phyloP scores from a whole-genome alignment of 2,888 invertebrate species.

The Euzophera pinguis region DNA sequence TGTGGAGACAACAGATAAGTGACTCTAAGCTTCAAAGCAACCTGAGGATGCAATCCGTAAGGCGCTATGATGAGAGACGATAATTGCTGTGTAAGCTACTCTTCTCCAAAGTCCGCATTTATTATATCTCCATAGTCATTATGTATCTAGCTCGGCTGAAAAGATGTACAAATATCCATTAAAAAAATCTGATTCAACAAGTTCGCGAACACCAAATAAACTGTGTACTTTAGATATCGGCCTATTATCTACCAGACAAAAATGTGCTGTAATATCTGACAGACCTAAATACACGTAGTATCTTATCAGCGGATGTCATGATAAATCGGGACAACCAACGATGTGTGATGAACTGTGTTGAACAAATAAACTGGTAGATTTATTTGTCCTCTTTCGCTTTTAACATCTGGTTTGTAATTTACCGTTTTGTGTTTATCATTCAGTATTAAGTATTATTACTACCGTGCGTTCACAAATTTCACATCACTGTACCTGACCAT shows the following conservation, averaged over 20 bases:
- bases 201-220: background rate
- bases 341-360: background rate
- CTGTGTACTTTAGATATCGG: background rate
- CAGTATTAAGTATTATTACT: background rate
- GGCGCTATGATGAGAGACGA: too few relatives aligned
- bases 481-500: too few relatives aligned
- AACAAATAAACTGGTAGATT: background rate
- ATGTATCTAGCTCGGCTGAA: too few relatives aligned
- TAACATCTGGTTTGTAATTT: background rate
- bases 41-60: too few relatives aligned
- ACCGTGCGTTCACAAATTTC: too few relatives aligned
- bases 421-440: background rate
- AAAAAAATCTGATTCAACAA: too few relatives aligned
- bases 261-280: background rate
- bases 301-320: slow-evolving; percentile 6
- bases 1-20: too few relatives aligned
- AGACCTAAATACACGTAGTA: background rate
- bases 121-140: too few relatives aligned
- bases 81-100: too few relatives aligned
- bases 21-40: too few relatives aligned
- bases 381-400: background rate
- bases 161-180: too few relatives aligned
- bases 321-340: background rate
- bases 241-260: slow-evolving; percentile 3
- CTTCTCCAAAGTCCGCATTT: too few relatives aligned